These are phyloP conservation scores for Entomyzon cyanotis DNA, from an alignment of 2,113 vertebrate species.

Conservation along the genomic window DNA sequence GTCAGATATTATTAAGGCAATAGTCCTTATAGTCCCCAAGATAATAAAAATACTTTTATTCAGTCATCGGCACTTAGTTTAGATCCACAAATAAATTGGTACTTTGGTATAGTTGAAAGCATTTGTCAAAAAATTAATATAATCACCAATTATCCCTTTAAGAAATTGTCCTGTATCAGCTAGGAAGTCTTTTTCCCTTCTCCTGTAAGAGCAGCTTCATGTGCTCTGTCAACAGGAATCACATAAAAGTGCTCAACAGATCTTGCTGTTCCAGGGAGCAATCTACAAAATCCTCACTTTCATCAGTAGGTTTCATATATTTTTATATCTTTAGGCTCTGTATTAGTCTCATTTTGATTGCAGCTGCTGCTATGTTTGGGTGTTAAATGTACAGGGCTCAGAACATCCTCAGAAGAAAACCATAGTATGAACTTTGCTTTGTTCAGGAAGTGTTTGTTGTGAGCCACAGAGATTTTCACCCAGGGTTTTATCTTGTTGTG, in stretches of 20 bases:
- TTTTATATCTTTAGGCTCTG: not conserved
- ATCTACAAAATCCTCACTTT: not conserved
- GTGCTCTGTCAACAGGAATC: not conserved
- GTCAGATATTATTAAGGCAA: not conserved
- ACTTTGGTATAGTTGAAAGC: not conserved
- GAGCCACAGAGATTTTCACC: not conserved
- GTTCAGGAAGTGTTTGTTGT: not conserved
- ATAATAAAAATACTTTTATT: not conserved
- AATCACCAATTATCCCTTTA: not conserved
- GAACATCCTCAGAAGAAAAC: not conserved
- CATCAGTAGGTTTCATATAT: not conserved
- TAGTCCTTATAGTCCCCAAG: not conserved
- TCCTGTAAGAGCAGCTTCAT: not conserved
- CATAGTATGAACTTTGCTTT: not conserved
- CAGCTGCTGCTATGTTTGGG: not conserved
- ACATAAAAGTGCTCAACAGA: not conserved
- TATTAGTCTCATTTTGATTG: not conserved
- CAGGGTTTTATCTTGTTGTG: not conserved
- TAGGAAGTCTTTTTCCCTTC: not conserved
- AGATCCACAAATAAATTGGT: not conserved
- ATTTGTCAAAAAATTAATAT: not conserved
- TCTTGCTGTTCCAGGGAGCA: not conserved
- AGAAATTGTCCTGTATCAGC: not conserved
- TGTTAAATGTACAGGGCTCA: not conserved
- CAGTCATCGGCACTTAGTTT: not conserved